Evolutionary conservation across 2,888 invertebrate genomes (phyloP).

Genomic region (Gonocerus acuteangulatus): DNA sequence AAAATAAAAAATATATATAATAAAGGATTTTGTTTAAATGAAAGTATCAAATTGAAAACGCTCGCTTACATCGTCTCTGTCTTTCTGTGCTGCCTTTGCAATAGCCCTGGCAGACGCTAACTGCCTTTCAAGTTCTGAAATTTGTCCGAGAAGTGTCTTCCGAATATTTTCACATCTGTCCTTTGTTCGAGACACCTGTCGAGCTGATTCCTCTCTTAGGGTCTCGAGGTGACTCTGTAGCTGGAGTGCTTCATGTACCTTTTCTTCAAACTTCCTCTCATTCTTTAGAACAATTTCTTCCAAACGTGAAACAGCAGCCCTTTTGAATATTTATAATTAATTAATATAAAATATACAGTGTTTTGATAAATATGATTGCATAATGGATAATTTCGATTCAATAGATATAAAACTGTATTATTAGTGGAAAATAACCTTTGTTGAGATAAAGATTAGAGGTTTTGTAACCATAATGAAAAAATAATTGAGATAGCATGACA

Average conservation of each 20-base stretch:
- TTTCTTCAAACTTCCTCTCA: constrained; percentile 57
- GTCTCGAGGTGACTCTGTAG: constrained; percentile 57
- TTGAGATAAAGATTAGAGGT: too few relatives aligned
- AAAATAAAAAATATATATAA: too few relatives aligned
- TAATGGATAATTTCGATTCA: too few relatives aligned
- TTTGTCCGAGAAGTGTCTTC: constrained; percentile 56
- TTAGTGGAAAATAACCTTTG: too few relatives aligned
- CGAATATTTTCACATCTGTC: constrained; percentile 59
- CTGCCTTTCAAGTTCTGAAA: constrained; percentile 60
- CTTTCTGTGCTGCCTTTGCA: constrained; percentile 57
- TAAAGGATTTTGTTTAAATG: too few relatives aligned
- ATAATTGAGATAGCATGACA: too few relatives aligned
- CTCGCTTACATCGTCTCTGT: constrained; percentile 55
- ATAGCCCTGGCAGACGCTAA: constrained; percentile 57
- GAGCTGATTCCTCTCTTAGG: constrained; percentile 59
- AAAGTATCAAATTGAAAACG: too few relatives aligned
- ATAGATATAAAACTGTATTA: too few relatives aligned
- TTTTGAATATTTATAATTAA: too few relatives aligned
- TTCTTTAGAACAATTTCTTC: constrained; percentile 54
- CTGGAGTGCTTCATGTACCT: constrained; percentile 59
- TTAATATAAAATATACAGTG: too few relatives aligned
- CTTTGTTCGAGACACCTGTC: constrained; percentile 57
- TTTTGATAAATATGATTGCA: too few relatives aligned
- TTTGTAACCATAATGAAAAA: too few relatives aligned
- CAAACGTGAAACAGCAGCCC: constrained; percentile 38